Percentiles rank a stretch among this genome's conserved stretches.
phyloP scores from a whole-genome alignment of 2,888 invertebrate species.

The Drosophila melanocephala region DNA sequence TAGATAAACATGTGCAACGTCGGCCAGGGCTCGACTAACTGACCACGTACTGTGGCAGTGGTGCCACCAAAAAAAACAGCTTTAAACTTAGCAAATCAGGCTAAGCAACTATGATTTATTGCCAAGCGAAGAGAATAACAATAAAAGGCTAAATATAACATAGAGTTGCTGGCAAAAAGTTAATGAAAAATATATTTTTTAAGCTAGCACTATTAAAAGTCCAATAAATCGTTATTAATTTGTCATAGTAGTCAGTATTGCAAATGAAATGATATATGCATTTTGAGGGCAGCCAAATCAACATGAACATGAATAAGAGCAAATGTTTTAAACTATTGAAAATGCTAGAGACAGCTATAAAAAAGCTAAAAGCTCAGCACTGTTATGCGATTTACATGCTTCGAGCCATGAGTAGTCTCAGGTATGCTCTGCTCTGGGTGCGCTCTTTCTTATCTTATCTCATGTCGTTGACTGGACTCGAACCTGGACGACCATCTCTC shows the following conservation, averaged over 20 bases:
- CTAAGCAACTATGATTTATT: background rate
- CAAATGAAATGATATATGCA: background rate
- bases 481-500: conserved; percentile 4
- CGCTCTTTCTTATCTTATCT: conserved; percentile 67
- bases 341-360: background rate
- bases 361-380: background rate
- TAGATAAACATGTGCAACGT: conserved; percentile 75
- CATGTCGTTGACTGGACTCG: conserved; percentile 35
- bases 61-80: background rate
- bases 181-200: background rate
- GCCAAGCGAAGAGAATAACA: background rate
- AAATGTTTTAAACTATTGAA: background rate
- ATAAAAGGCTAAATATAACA: background rate
- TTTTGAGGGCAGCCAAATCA: background rate
- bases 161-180: background rate
- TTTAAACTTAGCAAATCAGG: background rate
- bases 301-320: background rate
- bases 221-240: background rate
- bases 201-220: background rate
- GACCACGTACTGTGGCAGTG: conserved; percentile 54
- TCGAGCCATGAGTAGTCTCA: conserved; percentile 5
- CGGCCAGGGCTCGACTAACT: conserved; percentile 14
- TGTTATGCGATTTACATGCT: conserved; percentile 29
- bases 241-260: background rate
- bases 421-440: conserved; percentile 27